Base-by-base conservation (phyloP, 2,888 invertebrate genomes). In the Stratiomys singularior region DNA sequence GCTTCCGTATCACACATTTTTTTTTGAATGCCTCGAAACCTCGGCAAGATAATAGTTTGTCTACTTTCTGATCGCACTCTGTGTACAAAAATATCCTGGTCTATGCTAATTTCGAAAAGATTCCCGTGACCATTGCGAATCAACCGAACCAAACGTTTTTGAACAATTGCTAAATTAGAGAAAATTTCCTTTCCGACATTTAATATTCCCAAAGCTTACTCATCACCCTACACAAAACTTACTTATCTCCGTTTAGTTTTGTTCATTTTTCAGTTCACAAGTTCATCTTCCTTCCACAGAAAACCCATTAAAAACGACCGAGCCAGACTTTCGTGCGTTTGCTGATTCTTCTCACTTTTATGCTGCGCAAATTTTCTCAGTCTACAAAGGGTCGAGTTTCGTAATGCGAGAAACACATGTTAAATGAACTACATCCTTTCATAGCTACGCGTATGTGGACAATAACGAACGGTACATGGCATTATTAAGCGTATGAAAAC, bases 261-360 rank as follows among this genome's bases (percentile, higher is more conserved):
- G 11, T 25, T n/a, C 25, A 23, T 21, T 23, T 25, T 18, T 18
- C 11, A 25, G n/a, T 60, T 21, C 21, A 60, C 60, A 25, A 25
- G 60, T 60, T 60, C 60, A 60, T 60, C 60, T 60, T 60, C 60
- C 21, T 60, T 60, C 25, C 60, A 25, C 60, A 21, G 3, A 25
- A 60, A 60, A 23, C 21, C 60, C 52, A 60, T 21, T 21, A 11
- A 60, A 60, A 60, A 25, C 60, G 21, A 25, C 60, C 7, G 5
- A 25, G 13, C 11, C 60, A 60, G 52, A 52, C 60, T 11, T 25
- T n/a, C 60, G 23, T 60, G 25, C 18, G 60, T 60, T 25, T 1
- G 60, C 60, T 23, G 5, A 37, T 37, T 37, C 37, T 9, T 37
- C 37, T 37, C 37, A 37, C 3, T 37, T 21, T 60, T 25, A 3